Percentiles rank a stretch among this genome's conserved stretches.
These are phyloP conservation scores for Littorina saxatilis DNA, from an alignment of 1,140 invertebrate species.

Conservation along the genomic window DNA sequence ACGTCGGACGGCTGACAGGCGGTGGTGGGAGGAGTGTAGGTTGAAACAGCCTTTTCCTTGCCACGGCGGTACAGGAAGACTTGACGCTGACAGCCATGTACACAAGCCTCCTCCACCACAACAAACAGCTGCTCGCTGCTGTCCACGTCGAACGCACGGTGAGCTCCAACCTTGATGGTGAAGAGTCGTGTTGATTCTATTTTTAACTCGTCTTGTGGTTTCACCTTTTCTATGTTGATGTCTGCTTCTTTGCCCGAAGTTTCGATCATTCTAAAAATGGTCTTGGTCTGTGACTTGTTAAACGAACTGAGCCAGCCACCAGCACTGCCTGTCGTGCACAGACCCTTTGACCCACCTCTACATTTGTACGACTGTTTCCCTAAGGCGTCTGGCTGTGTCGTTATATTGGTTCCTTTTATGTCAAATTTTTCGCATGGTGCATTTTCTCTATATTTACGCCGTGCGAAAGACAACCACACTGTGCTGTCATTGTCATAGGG, in stretches of 20 bases:
- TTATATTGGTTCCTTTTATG: too few species aligned
- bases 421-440: neutral
- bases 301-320: neutral
- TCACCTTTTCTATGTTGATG: neutral
- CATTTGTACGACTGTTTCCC: too few species aligned
- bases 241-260: too few species aligned
- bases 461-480: neutral
- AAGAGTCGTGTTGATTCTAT: neutral
- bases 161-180: neutral
- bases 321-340: too few species aligned
- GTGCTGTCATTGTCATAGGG: neutral
- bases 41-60: neutral
- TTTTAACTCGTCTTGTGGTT: neutral
- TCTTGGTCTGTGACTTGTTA: neutral
- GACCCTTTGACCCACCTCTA: too few species aligned
- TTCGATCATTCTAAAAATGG: neutral
- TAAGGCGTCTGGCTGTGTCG: too few species aligned
- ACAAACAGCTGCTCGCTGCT: neutral
- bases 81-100: neutral
- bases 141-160: conserved; percentile 9
- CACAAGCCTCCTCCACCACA: neutral
- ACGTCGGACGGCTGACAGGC: neutral
- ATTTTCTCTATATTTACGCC: neutral
- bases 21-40: neutral
- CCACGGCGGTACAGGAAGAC: neutral